phyloP scores from a whole-genome alignment of 2,888 invertebrate species.

The Metallyticus violacea region DNA sequence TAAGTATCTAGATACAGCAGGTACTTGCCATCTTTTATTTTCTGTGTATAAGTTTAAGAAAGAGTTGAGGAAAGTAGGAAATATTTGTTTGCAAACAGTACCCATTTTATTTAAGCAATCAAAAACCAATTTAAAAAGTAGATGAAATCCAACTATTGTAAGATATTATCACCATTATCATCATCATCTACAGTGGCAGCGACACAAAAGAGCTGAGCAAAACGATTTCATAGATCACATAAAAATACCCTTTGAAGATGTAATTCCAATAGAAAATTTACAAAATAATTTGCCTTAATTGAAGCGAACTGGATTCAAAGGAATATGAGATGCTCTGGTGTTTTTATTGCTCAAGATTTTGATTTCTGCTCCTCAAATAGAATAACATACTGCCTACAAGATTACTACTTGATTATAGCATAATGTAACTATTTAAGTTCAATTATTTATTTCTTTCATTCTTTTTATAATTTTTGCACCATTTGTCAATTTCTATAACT shows the following conservation, averaged over 20 bases:
- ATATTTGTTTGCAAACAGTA: no score
- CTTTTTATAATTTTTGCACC: background rate
- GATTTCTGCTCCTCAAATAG: background rate
- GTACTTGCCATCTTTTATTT: no score
- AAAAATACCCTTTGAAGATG: background rate
- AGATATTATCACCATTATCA: background rate
- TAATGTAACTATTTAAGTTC: no score
- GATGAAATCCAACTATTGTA: no score
- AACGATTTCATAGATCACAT: no score
- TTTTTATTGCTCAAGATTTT: background rate
- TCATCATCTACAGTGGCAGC: background rate
- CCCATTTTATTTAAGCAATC: no score
- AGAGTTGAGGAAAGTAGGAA: no score
- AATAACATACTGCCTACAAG: background rate
- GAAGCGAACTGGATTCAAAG: background rate
- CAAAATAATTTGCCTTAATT: background rate
- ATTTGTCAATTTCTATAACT: background rate
- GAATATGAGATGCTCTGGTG: background rate
- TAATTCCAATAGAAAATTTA: background rate
- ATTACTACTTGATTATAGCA: background rate
- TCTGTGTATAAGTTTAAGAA: no score
- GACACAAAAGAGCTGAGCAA: no score
- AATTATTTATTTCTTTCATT: background rate
- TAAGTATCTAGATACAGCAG: no score
- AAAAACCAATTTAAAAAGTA: no score